Base-by-base conservation (phyloP, 92 coral and sea anemone genomes). In the Paramuricea clavata region DNA sequence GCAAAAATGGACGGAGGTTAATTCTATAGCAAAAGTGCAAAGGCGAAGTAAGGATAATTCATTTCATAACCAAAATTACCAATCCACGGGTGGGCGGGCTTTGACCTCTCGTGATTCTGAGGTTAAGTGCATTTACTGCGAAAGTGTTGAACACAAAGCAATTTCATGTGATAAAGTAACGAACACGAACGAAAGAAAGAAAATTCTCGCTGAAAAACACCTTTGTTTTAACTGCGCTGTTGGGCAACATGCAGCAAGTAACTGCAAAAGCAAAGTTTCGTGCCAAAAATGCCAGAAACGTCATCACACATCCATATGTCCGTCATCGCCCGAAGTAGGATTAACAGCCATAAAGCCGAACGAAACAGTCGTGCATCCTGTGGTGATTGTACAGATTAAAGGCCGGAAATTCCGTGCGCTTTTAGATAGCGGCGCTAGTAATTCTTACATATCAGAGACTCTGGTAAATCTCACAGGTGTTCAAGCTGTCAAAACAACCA, bases 401-500 rank as follows among this genome's bases (percentile, higher is more conserved):
- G n/a, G n/a, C n/a, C n/a, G n/a, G n/a, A 92, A 92, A 61, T 92
- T 89, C 64, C 36, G 92, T 22, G 92, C 92, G n/a, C n/a, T n/a
- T n/a, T n/a, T 90, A 78, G 87, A 90, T 78, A 90, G 90, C 74
- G 93, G 90, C 69, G 87, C 85, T 5, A 90, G 83, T 85, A 77
- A 84, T 77, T 87, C 90, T 13, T 87, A 41, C 34, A 78, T 67
- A 11, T 87, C 81, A 32, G n/a, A n/a, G n/a, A n/a, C n/a, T n/a
- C n/a, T n/a, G n/a, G n/a, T n/a, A n/a, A n/a, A n/a, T n/a, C n/a
- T 82, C 33, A 65, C 47, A 12, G 42, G 60, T 9, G 79, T 34
- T 27, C 34, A 52, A 34, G 78, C 61, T 22, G 79, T 49, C 30
- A 74, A 64, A 23, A 76, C 43, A 9, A 42, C 13, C 21, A 35